phyloP scores from a whole-genome alignment of 1,140 invertebrate genomes.

The Grapholita molesta region DNA sequence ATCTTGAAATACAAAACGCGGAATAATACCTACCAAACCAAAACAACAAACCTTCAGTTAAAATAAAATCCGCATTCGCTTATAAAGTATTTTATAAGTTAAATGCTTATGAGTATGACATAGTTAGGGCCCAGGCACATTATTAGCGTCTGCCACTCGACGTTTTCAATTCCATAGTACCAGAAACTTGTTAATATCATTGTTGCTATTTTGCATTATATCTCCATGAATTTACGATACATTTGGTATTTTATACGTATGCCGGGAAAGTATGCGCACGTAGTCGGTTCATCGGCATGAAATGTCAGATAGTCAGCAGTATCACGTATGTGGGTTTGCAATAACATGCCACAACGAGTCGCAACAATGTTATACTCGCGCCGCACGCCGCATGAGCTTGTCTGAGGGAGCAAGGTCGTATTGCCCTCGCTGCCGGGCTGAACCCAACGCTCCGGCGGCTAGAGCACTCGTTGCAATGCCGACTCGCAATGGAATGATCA shows the following conservation, averaged over 20 bases:
- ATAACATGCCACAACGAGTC: slow-evolving; percentile 75
- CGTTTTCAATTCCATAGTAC: too few relatives aligned
- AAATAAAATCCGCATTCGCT: too few relatives aligned
- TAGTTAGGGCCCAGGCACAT: too few relatives aligned
- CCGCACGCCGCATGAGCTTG: slow-evolving; percentile 53
- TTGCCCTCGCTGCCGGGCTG: slow-evolving; percentile 42
- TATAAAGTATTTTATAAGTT: too few relatives aligned
- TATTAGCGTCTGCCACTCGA: too few relatives aligned
- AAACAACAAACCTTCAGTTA: too few relatives aligned
- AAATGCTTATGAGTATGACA: too few relatives aligned
- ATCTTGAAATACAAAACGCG: too few relatives aligned
- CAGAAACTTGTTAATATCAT: neutral
- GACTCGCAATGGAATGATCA: slow-evolving; percentile 32
- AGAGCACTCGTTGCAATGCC: slow-evolving; percentile 26
- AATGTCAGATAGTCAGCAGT: slow-evolving; percentile 70
- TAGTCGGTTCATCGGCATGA: slow-evolving; percentile 71
- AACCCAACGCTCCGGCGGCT: slow-evolving; percentile 25
- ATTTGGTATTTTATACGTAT: slow-evolving; percentile 44
- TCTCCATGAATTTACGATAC: slow-evolving; percentile 20
- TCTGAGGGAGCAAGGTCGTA: slow-evolving; percentile 57
- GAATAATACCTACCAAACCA: too few relatives aligned
- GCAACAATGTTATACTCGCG: slow-evolving; percentile 69
- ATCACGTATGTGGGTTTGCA: slow-evolving; percentile 73
- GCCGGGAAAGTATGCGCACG: slow-evolving; percentile 53
- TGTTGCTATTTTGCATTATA: slow-evolving; percentile 4